These are phyloP conservation scores for Saguinus midas DNA, from an alignment of 2,113 vertebrate genomes.

Conservation along the genomic window DNA sequence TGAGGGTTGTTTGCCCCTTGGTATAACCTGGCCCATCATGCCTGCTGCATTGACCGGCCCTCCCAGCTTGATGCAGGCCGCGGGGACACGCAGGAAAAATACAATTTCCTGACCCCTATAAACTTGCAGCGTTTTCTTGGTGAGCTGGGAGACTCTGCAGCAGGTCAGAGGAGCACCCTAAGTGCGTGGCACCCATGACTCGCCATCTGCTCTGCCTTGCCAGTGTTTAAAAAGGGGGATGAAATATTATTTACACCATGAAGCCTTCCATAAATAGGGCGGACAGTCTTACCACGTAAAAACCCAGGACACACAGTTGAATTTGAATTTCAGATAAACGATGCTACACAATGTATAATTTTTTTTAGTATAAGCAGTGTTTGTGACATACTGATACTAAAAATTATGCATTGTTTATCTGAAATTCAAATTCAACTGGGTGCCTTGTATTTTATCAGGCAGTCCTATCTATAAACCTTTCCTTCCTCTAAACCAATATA, in stretches of 20 bases:
- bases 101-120: background rate
- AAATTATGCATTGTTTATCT: background rate
- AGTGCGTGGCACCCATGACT: fast-evolving
- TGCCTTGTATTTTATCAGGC: background rate
- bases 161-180: background rate
- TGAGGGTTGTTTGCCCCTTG: background rate
- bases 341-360: background rate
- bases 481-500: background rate
- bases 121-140: background rate
- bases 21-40: background rate
- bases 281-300: background rate
- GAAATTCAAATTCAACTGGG: background rate
- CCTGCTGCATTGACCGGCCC: fast-evolving
- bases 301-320: background rate
- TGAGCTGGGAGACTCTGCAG: background rate
- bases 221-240: background rate
- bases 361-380: background rate
- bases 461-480: background rate
- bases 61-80: background rate
- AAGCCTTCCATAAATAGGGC: background rate
- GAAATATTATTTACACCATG: background rate
- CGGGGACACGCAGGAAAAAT: background rate
- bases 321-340: conserved; percentile 10
- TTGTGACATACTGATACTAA: background rate
- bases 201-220: fast-evolving